phyloP scores from a whole-genome alignment of 2,888 invertebrate species.

The Neoaliturus tenellus region DNA sequence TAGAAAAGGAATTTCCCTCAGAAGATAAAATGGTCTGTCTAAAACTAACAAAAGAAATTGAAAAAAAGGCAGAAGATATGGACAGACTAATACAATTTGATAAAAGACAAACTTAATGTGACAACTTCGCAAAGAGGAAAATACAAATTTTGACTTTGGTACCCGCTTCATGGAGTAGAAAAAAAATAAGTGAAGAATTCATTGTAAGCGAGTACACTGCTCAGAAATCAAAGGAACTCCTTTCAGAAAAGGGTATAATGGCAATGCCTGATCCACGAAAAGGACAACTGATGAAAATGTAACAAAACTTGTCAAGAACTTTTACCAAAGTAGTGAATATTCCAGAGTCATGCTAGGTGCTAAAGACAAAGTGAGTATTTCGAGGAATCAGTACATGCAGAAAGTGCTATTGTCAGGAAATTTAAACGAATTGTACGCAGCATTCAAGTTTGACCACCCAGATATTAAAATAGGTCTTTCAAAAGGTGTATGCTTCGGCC shows the following conservation, averaged over 20 bases:
- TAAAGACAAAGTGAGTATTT: neutral
- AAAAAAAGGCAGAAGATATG: conserved; percentile 16
- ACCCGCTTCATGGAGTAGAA: conserved; percentile 26
- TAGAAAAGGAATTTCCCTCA: too few species aligned
- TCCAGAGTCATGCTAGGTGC: neutral
- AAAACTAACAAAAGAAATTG: too few species aligned
- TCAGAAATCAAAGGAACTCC: neutral
- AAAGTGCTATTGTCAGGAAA: neutral
- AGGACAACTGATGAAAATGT: neutral
- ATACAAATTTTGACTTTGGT: conserved; percentile 33
- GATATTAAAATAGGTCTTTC: neutral
- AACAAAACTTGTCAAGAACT: neutral
- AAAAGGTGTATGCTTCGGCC: neutral
- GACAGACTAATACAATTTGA: neutral
- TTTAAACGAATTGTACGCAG: conserved; percentile 5
- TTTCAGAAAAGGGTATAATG: conserved; percentile 17
- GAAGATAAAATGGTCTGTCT: too few species aligned
- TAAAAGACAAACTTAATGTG: conserved; percentile 25
- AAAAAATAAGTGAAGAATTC: conserved; percentile 28
- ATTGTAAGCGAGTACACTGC: neutral
- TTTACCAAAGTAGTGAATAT: neutral
- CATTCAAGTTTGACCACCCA: neutral
- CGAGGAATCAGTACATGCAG: neutral
- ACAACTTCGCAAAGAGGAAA: neutral
- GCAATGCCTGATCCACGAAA: neutral